Evolutionary conservation across 2,888 invertebrate species (phyloP).

Genomic region (Congeria kusceri): DNA sequence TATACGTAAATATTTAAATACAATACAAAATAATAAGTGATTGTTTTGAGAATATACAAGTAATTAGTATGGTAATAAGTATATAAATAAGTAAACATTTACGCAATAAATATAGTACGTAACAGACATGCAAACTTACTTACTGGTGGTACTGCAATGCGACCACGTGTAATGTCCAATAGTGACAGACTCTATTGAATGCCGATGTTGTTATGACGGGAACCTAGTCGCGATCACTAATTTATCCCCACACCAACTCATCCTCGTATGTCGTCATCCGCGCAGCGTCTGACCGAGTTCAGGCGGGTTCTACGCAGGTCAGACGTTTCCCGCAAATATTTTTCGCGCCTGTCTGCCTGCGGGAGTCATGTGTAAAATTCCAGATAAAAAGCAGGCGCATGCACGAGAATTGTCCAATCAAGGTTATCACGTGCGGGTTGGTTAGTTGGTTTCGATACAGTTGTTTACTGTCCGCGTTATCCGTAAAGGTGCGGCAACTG

Average conservation of each 20-base stretch:
- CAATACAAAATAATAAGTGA: not conserved
- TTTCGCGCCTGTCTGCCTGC: no score
- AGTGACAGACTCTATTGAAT: not conserved
- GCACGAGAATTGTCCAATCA: no score
- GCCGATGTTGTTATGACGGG: not conserved
- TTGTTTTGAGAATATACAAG: not conserved
- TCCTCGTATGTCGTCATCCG: constrained; percentile 1
- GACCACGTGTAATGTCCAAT: not conserved
- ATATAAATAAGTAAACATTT: not conserved
- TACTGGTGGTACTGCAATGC: not conserved
- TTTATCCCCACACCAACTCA: not conserved
- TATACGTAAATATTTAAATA: not conserved
- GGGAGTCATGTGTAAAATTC: no score
- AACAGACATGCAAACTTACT: not conserved
- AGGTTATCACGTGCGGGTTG: no score
- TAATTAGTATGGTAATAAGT: not conserved
- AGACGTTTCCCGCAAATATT: not conserved
- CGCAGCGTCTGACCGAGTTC: constrained; percentile 10
- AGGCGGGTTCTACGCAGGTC: not conserved
- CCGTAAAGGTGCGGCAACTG: no score
- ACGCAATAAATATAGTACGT: not conserved
- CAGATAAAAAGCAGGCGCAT: no score
- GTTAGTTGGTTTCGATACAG: no score
- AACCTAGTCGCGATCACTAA: not conserved
- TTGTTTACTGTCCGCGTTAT: no score